phyloP scores from a whole-genome alignment of 2,888 invertebrate species.

The Acholoe squamosa region DNA sequence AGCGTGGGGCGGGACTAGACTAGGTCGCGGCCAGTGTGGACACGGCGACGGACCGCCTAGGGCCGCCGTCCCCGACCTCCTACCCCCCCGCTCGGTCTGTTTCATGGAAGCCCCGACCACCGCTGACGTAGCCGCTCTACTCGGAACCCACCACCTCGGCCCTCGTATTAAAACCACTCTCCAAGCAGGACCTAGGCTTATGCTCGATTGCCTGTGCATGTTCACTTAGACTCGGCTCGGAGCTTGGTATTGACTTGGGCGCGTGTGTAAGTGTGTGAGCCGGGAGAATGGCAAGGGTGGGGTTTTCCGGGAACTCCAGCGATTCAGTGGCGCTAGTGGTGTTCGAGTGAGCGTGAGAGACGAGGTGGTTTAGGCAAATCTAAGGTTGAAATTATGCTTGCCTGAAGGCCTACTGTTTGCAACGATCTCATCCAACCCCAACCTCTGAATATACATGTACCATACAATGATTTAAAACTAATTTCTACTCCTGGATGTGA shows the following conservation, averaged over 20 bases:
- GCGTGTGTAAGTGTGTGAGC: background rate
- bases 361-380: no score
- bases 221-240: background rate
- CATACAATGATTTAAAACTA: no score
- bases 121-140: background rate
- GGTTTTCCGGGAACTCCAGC: background rate
- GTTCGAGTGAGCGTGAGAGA: background rate
- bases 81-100: background rate
- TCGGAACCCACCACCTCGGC: conserved; percentile 6
- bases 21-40: background rate
- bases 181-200: background rate
- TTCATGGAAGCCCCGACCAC: background rate
- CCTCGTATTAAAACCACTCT: conserved; percentile 11
- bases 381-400: no score
- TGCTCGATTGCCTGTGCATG: background rate
- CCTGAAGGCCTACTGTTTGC: no score
- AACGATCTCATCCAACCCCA: no score
- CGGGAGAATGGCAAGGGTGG: background rate
- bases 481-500: no score
- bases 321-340: background rate
- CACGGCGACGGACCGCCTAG: background rate
- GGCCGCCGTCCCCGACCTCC: background rate
- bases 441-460: no score
- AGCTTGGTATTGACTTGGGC: background rate
- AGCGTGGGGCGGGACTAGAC: no score